These are phyloP conservation scores for Pao palembangensis DNA, from an alignment of 2,113 vertebrate species.

Conservation along the genomic window DNA sequence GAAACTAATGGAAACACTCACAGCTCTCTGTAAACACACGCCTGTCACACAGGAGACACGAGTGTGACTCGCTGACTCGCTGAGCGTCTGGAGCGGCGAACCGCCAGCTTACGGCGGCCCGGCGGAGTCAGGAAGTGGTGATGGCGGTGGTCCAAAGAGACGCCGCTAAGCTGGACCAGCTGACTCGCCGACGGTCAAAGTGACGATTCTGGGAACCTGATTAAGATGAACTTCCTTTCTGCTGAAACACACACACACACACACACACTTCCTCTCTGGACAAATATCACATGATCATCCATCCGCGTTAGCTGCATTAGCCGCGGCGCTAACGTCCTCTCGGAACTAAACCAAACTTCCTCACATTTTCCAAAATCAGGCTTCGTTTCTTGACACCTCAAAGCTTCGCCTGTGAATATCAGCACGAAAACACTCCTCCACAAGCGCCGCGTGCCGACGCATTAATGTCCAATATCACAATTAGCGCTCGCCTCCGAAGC, in stretches of 20 bases:
- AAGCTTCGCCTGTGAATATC: conserved; percentile 12
- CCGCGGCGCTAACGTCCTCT: neutral
- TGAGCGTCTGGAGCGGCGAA: too few species aligned
- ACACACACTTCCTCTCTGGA: conserved; percentile 25
- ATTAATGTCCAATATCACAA: conserved; percentile 2
- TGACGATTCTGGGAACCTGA: too few species aligned
- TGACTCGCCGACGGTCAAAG: too few species aligned
- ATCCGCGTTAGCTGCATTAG: neutral
- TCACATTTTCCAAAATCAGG: neutral
- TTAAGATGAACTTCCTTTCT: conserved; percentile 4
- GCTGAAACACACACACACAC: neutral
- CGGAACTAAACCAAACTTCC: neutral
- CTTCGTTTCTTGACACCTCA: conserved; percentile 28
- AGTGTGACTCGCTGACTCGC: too few species aligned
- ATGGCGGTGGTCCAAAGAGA: too few species aligned
- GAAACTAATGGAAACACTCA: neutral
- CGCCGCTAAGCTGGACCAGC: too few species aligned
- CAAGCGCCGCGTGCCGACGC: conserved; percentile 12
- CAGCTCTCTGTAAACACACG: conserved; percentile 1
- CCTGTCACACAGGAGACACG: neutral
- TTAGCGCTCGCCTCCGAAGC: conserved; percentile 15
- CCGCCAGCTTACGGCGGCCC: too few species aligned
- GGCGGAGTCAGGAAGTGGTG: too few species aligned
- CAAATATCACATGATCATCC: neutral
- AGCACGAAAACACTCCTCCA: conserved; percentile 16